Conservation (phyloP, 2,113 vertebrate species). For the Uria lomvia region DNA sequence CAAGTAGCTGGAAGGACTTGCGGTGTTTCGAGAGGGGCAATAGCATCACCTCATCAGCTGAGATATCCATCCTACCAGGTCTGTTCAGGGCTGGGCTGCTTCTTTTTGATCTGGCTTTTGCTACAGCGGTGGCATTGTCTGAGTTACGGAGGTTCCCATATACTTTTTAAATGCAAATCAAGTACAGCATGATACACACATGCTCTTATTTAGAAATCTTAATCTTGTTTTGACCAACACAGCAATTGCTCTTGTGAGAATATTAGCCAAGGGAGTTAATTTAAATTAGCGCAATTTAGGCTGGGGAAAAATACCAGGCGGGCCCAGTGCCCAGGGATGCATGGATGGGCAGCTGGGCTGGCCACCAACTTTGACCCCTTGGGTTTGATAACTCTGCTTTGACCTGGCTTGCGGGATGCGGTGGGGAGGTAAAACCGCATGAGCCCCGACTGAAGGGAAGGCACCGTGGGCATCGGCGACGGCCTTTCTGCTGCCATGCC, state of each 20-base stretch:
- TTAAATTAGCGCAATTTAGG: not conserved
- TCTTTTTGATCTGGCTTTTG: not conserved
- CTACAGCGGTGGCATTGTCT: not conserved
- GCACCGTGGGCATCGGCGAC: accelerated
- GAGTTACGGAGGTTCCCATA: not conserved
- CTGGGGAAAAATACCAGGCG: not conserved
- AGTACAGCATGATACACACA: not conserved
- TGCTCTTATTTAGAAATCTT: not conserved
- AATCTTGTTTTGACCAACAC: not conserved
- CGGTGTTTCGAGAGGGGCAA: not conserved
- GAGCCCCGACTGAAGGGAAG: accelerated
- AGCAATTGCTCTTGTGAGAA: not conserved
- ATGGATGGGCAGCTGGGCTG: not conserved
- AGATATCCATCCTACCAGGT: not conserved
- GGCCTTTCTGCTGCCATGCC: not conserved
- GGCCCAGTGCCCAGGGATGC: not conserved
- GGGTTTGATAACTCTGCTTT: not conserved
- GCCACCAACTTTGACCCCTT: not conserved
- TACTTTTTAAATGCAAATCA: not conserved
- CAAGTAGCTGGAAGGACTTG: not conserved
- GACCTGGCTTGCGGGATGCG: accelerated
- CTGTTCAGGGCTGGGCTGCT: not conserved
- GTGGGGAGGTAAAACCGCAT: not conserved
- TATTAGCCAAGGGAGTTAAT: not conserved
- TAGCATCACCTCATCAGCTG: not conserved